Conservation (phyloP, 2,113 vertebrate species). For the Castor canadensis region DNA sequence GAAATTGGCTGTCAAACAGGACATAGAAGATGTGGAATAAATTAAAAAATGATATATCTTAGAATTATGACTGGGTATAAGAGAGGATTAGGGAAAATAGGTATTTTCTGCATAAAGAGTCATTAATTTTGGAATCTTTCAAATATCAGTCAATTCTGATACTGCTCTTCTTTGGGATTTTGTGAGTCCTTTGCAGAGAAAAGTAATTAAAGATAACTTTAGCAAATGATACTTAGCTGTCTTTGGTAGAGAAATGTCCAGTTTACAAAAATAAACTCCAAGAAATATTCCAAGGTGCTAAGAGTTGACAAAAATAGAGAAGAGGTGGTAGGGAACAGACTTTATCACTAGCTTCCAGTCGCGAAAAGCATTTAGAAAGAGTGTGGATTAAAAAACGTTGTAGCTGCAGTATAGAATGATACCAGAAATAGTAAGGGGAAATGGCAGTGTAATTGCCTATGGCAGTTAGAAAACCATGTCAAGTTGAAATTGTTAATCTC, state of each 20-base stretch:
- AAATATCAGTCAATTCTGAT: neutral
- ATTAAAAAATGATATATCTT: neutral
- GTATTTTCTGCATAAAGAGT: neutral
- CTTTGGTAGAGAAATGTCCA: neutral
- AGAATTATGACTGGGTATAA: neutral
- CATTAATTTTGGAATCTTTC: slow-evolving; percentile 25
- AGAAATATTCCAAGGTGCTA: neutral
- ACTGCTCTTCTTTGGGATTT: slow-evolving; percentile 17
- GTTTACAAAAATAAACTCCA: neutral
- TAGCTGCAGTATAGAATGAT: neutral
- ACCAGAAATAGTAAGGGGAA: neutral
- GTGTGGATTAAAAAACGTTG: neutral
- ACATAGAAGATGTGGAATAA: neutral
- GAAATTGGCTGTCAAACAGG: neutral
- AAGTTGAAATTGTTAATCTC: neutral
- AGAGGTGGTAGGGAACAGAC: neutral
- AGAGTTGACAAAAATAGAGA: slow-evolving; percentile 8
- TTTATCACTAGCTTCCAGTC: neutral
- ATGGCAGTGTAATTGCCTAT: neutral
- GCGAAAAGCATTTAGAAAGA: slow-evolving; percentile 13
- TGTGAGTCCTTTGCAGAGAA: neutral
- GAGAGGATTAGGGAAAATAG: neutral
- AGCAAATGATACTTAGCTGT: neutral
- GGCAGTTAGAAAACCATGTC: neutral
- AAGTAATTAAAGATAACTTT: slow-evolving; percentile 34